Evolutionary conservation across 2,888 invertebrate species (phyloP), one percentile per base, ranked within the genome.

Genomic region (Lordiphosa fenestrarum): DNA sequence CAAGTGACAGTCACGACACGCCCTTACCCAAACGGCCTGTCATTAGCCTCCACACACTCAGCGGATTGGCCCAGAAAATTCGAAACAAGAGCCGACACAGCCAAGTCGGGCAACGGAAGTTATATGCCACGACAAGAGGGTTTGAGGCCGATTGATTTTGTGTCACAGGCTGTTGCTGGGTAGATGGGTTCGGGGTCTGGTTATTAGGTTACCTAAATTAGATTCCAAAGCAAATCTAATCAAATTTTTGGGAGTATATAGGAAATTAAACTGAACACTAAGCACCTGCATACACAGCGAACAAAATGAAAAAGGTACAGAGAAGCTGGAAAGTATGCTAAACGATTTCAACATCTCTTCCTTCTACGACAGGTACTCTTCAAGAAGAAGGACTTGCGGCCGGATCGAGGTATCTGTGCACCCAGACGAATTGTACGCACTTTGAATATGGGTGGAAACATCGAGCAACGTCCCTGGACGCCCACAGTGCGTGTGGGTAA

Each of bases 381-480:
- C 15, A 3, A 4, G n/a, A 42, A 37, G 19, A 12, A 25, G 6
- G 21, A 46, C 53, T 21, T 3, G 21, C 48, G 46, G 6, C 13
- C 15, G 41, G 47, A 55, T 23, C 33, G 51, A 38, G 84, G 66
- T 46, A 63, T 46, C 54, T 84, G 85, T 64, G 62, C 59, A 30
- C 69, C 63, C 19, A 48, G 54, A 36, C 59, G 64, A 3, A 62
- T 51, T 10, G 73, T 71, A 50, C 75, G 75, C 58, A 64, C 66
- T 5, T 63, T 83, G 41, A 86, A 64, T 64, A 90, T 90, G 90
- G 89, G 88, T 61, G 87, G 88, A 87, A 95, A 95, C 84, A 92
- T 95, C 86, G 93, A 94, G 80, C 96, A 96, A 90, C 93, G 95
- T 89, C 94, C 95, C 68, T 97, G 96, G 96, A 96, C 95, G 55